Base-by-base conservation (phyloP, 2,113 vertebrate species). In the Nycticorax nycticorax region DNA sequence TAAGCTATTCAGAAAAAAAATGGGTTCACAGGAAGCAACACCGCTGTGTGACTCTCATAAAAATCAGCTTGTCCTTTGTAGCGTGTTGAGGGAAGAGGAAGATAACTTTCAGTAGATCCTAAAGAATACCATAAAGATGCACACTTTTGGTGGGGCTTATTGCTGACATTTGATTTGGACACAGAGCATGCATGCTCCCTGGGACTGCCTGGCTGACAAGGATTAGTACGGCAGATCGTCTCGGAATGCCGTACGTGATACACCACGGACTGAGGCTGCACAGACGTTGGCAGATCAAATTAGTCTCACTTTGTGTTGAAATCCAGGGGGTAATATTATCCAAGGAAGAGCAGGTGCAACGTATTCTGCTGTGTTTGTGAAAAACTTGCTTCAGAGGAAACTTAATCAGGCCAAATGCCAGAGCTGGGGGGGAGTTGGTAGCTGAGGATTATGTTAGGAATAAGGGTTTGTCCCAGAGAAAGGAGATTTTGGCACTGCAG, bases 281-380 rank as follows among this genome's bases (percentile, higher is more conserved):
- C 69, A 93, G 78, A 71, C 59, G 4, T 57, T 88, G 78, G 85
- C 93, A 95, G 91, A 91, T 94, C 86, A 90, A 93, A 92, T 96
- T 91, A 90, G 92, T 60, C 81, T 88, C 80, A 72, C 89, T 96
- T 86, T 96, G 74, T 80, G 47, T 50, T 76, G 88, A 95, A 95
- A 93, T 92, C 90, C 88, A 67, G 57, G 18, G 74, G 88, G 83
- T 89, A 93, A 93, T 85, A 94, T 76, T 85, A 93, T 56, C 60
- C 55, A 67, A 93, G 68, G 48, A 95, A 93, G 88, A 94, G 60
- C 95, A 88, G 56, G 75, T 95, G 95, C 89, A 92, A 86, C 56
- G 57, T 50, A 71, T 35, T 88, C 75, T 88, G 86, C 92, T 76
- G 53, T 43, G 35, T 91, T 79, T 75, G 78, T 89, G 82, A 91